Conservation (phyloP, 2,797 vertebrate species). For the Parambassis ranga region DNA sequence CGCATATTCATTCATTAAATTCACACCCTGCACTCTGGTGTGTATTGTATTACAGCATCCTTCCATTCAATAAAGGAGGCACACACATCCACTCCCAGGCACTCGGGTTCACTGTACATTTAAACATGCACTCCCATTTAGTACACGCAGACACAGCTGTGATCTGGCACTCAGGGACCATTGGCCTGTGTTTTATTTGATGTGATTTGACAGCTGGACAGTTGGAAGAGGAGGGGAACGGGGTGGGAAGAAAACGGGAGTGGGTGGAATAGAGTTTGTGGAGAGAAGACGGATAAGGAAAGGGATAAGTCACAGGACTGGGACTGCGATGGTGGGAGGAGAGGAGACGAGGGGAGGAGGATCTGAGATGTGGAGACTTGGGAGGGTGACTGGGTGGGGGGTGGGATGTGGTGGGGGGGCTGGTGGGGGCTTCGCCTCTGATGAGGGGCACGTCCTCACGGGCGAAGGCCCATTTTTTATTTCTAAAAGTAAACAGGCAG, state of each 20-base stretch:
- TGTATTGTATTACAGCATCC: constrained; percentile 75
- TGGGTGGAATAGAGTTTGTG: constrained; percentile 70
- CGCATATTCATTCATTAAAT: constrained; percentile 77
- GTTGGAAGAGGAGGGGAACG: constrained; percentile 60
- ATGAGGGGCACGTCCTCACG: constrained; percentile 82
- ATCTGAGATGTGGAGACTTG: constrained; percentile 57
- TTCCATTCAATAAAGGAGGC: constrained; percentile 70
- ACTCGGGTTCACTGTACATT: constrained; percentile 74
- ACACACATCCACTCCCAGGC: constrained; percentile 53
- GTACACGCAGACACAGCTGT: constrained; percentile 77
- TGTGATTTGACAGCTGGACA: constrained; percentile 92
- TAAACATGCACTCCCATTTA: constrained; percentile 74
- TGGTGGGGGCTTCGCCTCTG: constrained; percentile 66
- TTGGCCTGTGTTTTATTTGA: constrained; percentile 81
- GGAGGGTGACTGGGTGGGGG: constrained; percentile 25
- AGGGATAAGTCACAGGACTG: constrained; percentile 69
- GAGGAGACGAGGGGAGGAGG: constrained; percentile 57
- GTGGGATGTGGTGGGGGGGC: constrained; percentile 27
- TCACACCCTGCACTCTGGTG: constrained; percentile 63
- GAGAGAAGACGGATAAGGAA: constrained; percentile 60
- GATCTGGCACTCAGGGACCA: constrained; percentile 78
- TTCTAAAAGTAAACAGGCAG: constrained; percentile 98
- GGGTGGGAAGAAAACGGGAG: constrained; percentile 59
- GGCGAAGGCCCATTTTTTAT: constrained; percentile 95
- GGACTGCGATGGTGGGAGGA: constrained; percentile 53